A percentile compares a stretch with the other conserved stretches of the same genome.
Conservation (phyloP, 2,888 invertebrate genomes). For the Drosophila colorata region DNA sequence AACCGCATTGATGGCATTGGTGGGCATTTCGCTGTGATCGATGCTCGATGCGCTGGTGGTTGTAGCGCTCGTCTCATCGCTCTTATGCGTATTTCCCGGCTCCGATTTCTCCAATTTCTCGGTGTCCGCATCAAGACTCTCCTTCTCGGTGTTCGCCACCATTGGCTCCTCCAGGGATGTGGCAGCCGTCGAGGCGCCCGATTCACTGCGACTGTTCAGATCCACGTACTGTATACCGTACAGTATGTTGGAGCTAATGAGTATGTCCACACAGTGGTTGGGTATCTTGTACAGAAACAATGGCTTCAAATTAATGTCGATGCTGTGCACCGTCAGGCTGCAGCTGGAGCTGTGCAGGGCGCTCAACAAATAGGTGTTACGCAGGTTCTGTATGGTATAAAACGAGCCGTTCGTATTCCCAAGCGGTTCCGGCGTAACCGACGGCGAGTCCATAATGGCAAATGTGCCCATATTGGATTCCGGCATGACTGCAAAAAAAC, state of each 20-base stretch:
- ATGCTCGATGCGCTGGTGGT: slow-evolving; percentile 63
- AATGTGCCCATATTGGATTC: slow-evolving; percentile 81
- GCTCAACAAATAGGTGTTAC: slow-evolving; percentile 84
- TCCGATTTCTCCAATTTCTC: slow-evolving; percentile 66
- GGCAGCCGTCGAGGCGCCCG: slow-evolving; percentile 41
- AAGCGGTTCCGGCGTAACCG: slow-evolving; percentile 83
- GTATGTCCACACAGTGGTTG: slow-evolving; percentile 87
- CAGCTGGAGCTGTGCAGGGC: slow-evolving; percentile 84
- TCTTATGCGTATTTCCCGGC: slow-evolving; percentile 38
- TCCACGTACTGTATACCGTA: slow-evolving; percentile 87
- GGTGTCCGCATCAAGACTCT: slow-evolving; percentile 69
- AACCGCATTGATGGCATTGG: slow-evolving; percentile 82
- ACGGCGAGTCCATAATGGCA: slow-evolving; percentile 84
- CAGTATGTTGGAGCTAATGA: slow-evolving; percentile 89
- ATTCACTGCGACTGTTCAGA: slow-evolving; percentile 55
- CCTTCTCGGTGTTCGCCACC: slow-evolving; percentile 69
- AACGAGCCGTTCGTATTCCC: slow-evolving; percentile 83
- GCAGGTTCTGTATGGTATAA: slow-evolving; percentile 84
- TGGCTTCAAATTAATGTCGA: slow-evolving; percentile 89
- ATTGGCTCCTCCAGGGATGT: slow-evolving; percentile 58
- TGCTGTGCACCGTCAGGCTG: slow-evolving; percentile 87
- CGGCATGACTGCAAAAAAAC: slow-evolving; percentile 79
- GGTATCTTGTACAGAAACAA: slow-evolving; percentile 90
- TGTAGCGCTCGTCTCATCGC: slow-evolving; percentile 60
- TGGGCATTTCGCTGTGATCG: slow-evolving; percentile 70